A percentile compares a stretch with the other conserved stretches of the same genome.
phyloP scores from a whole-genome alignment of 2,888 invertebrate genomes.

The Synergus gifuensis region DNA sequence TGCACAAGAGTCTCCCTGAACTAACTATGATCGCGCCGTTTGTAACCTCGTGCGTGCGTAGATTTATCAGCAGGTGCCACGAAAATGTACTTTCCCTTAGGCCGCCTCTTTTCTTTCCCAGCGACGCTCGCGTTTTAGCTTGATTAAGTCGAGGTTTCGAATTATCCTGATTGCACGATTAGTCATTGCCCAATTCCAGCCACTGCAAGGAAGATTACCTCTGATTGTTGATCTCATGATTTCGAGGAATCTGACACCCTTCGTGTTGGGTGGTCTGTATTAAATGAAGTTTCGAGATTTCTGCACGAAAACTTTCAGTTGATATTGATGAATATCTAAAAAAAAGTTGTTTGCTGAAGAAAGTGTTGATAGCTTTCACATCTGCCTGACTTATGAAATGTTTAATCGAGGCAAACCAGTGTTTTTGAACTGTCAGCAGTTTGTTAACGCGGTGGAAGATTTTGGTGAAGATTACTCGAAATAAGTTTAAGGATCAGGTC shows the following conservation, averaged over 20 bases:
- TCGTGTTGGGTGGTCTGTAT: no score
- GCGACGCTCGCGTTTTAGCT: constrained; percentile 7
- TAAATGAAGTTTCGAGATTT: background rate
- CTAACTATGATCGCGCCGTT: constrained; percentile 36
- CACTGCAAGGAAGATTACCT: background rate
- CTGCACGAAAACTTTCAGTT: background rate
- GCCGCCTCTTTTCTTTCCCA: background rate
- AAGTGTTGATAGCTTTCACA: background rate
- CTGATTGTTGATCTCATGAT: background rate
- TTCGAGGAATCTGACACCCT: no score
- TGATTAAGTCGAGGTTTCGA: constrained; percentile 26
- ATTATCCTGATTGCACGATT: constrained; percentile 10
- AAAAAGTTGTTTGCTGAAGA: background rate
- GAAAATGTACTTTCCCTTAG: constrained; percentile 49
- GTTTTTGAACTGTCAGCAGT: constrained; percentile 31
- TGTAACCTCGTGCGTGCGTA: constrained; percentile 50
- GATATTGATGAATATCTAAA: no score
- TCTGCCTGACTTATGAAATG: constrained; percentile 10
- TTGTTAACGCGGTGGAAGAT: constrained; percentile 38
- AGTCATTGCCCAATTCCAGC: background rate
- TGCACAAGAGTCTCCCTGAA: constrained; percentile 38
- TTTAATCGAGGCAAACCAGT: constrained; percentile 19
- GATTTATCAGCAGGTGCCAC: constrained; percentile 53
- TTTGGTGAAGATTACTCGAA: constrained; percentile 28
- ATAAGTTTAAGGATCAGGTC: constrained; percentile 41